Evolutionary conservation across 2,113 vertebrate genomes (phyloP).

Genomic region (Trachemys scripta): DNA sequence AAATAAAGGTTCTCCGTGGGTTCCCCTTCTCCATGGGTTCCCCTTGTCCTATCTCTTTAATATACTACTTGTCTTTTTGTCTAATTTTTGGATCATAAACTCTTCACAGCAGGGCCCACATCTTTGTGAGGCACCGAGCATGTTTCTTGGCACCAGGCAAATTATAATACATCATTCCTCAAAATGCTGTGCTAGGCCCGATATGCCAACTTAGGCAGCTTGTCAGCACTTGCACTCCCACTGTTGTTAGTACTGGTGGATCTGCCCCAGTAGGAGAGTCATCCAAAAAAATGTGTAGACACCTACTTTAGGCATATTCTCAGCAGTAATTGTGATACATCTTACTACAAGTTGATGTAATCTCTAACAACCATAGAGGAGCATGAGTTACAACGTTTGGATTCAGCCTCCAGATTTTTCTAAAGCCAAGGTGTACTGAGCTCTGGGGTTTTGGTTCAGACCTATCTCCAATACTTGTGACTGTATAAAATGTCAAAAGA

Average conservation of each 20-base stretch:
- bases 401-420: not conserved
- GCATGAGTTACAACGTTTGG: not conserved
- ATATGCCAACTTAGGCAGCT: not conserved
- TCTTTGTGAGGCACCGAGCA: not conserved
- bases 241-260: not conserved
- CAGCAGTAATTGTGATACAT: not conserved
- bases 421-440: not conserved
- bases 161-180: not conserved
- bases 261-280: not conserved
- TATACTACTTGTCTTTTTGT: too few relatives aligned
- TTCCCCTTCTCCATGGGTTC: not conserved
- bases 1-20: not conserved
- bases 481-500: not conserved
- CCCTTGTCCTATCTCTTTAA: not conserved
- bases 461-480: not conserved
- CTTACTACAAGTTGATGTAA: not conserved
- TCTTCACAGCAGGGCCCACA: not conserved
- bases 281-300: not conserved
- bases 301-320: not conserved
- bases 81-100: not conserved
- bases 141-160: not conserved
- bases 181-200: not conserved
- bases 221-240: not conserved
- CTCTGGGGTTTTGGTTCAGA: not conserved
- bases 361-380: not conserved